Conservation (phyloP, 1,140 invertebrate genomes). For the Drosophila kurseongensis region DNA sequence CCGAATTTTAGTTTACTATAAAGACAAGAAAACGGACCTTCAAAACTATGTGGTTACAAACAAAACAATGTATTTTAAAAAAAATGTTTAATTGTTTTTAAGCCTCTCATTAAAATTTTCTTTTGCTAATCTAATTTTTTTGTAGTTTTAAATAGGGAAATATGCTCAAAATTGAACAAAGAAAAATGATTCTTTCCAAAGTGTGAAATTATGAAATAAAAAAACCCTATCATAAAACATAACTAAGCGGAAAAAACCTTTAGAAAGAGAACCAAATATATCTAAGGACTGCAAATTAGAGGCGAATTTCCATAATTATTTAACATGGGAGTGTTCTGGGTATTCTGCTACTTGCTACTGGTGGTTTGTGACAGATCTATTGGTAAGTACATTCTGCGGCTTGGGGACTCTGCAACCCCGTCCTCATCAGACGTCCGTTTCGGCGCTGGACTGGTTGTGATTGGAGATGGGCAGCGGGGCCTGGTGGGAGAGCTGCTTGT, state of each 20-base stretch:
- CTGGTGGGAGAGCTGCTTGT: slow-evolving; percentile 71
- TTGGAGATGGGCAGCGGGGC: slow-evolving; percentile 46
- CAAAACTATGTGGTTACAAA: no score
- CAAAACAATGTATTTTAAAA: no score
- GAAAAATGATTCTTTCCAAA: no score
- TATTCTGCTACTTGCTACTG: slow-evolving; percentile 12
- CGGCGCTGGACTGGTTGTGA: slow-evolving; percentile 57
- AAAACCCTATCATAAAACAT: no score
- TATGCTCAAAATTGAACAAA: no score
- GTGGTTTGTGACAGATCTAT: slow-evolving; percentile 40
- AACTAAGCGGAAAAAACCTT: not conserved
- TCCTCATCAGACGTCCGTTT: slow-evolving; percentile 67
- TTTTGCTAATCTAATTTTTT: no score
- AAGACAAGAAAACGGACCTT: no score
- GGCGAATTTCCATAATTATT: slow-evolving; percentile 3
- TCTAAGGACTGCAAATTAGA: not conserved
- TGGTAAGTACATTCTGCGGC: slow-evolving; percentile 35
- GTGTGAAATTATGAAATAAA: no score
- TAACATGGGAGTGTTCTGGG: not conserved
- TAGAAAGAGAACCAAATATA: not conserved
- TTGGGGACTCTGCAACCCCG: slow-evolving; percentile 1
- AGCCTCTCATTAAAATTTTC: no score
- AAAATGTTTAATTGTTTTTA: no score
- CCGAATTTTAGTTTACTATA: no score
- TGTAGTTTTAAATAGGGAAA: no score